Percentiles rank a stretch among this genome's conserved stretches.
Evolutionary conservation across 1,140 invertebrate species (phyloP).

Genomic region (Holotrichia oblita): DNA sequence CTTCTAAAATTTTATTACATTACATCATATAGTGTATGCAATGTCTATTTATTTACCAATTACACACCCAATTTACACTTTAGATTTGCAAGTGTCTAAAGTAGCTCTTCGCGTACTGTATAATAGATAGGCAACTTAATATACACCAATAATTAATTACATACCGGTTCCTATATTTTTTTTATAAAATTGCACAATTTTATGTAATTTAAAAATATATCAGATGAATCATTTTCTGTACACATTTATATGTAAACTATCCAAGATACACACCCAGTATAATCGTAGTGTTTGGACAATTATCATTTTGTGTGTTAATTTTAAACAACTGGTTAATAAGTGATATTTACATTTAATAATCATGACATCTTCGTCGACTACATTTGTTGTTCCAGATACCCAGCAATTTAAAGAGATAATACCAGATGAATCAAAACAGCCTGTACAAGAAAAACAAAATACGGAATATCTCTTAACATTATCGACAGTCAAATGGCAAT

Average conservation of each 20-base stretch:
- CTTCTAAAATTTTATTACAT: too few species aligned
- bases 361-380: neutral
- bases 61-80: too few species aligned
- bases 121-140: too few species aligned
- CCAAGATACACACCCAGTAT: too few species aligned
- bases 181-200: neutral
- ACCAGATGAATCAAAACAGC: neutral
- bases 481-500: neutral
- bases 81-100: too few species aligned
- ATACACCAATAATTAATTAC: too few species aligned
- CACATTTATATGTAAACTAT: too few species aligned
- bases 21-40: too few species aligned
- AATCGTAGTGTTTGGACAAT: neutral
- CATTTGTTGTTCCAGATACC: neutral
- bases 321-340: neutral
- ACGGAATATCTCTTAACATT: neutral
- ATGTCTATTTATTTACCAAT: too few species aligned
- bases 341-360: neutral
- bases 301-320: neutral
- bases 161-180: too few species aligned
- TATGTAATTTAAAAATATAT: neutral
- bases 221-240: neutral
- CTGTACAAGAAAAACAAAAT: neutral
- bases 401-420: neutral
- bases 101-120: too few species aligned